A percentile compares a stretch with the other conserved stretches of the same genome.
Conservation (phyloP, 2,113 vertebrate species). For the Capreolus pygargus region DNA sequence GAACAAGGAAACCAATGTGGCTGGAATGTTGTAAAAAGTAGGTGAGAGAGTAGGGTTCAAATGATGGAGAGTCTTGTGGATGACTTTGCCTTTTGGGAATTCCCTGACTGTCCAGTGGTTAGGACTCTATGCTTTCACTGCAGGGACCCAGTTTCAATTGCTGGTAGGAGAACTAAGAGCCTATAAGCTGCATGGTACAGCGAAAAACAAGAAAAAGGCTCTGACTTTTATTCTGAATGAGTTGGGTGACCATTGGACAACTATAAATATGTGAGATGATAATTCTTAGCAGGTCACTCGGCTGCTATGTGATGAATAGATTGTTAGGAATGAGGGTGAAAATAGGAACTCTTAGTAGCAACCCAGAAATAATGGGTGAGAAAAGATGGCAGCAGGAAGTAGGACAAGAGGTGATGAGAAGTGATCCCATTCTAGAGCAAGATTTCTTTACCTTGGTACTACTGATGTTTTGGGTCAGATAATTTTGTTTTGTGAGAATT, state of each 20-base stretch:
- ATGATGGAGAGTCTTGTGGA: not conserved
- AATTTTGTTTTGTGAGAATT: not conserved
- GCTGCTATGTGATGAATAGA: not conserved
- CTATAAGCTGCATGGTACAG: too few relatives aligned
- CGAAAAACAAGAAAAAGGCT: not conserved
- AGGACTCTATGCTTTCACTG: not conserved
- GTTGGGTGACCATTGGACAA: not conserved
- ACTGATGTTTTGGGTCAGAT: not conserved
- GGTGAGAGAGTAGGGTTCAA: not conserved
- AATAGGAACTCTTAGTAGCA: not conserved
- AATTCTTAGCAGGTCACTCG: not conserved
- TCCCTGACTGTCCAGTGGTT: not conserved
- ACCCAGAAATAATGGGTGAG: not conserved
- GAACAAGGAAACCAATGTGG: not conserved
- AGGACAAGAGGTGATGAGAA: not conserved
- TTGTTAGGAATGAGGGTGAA: not conserved
- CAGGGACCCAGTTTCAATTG: not conserved
- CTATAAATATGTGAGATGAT: not conserved
- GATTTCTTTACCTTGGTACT: not conserved
- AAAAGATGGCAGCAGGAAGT: not conserved
- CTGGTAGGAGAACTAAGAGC: not conserved
- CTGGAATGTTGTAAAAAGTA: not conserved
- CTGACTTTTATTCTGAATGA: not conserved
- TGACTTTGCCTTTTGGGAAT: not conserved
- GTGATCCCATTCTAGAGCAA: not conserved